Evolutionary conservation across 2,888 invertebrate species (phyloP), one percentile per base, ranked within the genome.

Genomic region (Drosophila kanekoi): DNA sequence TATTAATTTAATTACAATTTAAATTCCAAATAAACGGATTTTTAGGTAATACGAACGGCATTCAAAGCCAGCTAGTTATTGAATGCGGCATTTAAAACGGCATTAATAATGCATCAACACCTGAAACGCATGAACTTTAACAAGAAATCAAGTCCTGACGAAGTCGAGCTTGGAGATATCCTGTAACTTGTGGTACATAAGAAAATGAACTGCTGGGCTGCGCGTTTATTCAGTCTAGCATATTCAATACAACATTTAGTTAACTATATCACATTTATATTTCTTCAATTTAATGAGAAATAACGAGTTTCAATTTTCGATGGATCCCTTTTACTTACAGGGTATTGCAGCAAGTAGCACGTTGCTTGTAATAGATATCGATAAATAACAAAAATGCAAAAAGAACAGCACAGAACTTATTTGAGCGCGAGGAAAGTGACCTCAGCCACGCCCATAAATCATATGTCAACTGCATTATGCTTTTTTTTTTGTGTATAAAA

Each of bases 31-130:
- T 81, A 84, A 84, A 81, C 68, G 74, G 57, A 65, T 73, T 83
- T 72, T 84, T 82, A 84, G 74, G 54, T 67, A 75, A 56, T 49
- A 51, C 56, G 61, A 8, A 48, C 54, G 44, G 48, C 65, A 59
- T 48, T 43, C 48, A 49, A 61, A 73, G 45, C 61, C 48, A 44
- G 23, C 20, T 44, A 57, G 44, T 57, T 53, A 75, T 76, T 72
- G 72, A 77, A 64, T 86, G 81, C 32, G 52, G 69, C 83, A 86
- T 88, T 86, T 88, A 77, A 88, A 86, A 81, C 86, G 71, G 61
- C 72, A 86, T 86, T 79, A 81, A 86, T 86, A 86, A 83, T 86
- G 77, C 88, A 86, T 67, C 73, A 72, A 76, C 86, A 82, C 75
- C 88, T 81, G 79, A 67, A 75, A 67, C 44, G 52, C 56, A 52